A percentile compares a stretch with the other conserved stretches of the same genome.
These are phyloP conservation scores for Spinus olivaceus DNA, from an alignment of 2,797 vertebrate genomes.

Conservation along the genomic window DNA sequence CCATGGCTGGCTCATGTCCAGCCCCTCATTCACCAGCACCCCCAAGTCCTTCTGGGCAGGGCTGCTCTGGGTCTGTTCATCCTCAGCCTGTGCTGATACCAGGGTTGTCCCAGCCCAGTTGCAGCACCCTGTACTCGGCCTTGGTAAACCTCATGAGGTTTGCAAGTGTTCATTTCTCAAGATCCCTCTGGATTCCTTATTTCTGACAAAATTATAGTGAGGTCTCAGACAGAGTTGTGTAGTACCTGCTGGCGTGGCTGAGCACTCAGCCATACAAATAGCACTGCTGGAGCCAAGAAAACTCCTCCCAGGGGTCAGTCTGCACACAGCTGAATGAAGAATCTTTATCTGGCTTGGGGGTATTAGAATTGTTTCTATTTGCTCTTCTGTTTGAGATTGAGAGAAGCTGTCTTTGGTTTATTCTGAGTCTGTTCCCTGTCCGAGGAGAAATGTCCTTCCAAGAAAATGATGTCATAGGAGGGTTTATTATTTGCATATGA, in stretches of 20 bases:
- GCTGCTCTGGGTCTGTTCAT: neutral
- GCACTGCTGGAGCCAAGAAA: neutral
- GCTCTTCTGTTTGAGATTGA: neutral
- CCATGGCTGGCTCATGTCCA: neutral
- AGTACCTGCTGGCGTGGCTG: neutral
- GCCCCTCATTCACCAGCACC: neutral
- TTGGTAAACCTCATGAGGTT: neutral
- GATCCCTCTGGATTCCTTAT: neutral
- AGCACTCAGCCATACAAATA: neutral
- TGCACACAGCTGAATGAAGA: neutral
- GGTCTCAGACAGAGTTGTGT: neutral
- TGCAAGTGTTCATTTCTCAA: neutral
- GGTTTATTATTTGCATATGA: neutral
- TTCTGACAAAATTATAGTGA: neutral
- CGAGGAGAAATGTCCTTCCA: neutral
- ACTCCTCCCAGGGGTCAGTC: neutral
- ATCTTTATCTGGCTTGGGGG: neutral
- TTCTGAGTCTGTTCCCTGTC: neutral
- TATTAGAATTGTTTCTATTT: neutral
- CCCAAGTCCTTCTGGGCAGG: neutral
- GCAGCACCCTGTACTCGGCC: neutral
- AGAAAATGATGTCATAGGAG: neutral
- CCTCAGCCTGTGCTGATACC: neutral
- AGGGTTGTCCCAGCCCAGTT: rapidly evolving
- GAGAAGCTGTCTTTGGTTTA: neutral